phyloP scores from a whole-genome alignment of 2,797 vertebrate genomes.

The Hipposideros larvatus region DNA sequence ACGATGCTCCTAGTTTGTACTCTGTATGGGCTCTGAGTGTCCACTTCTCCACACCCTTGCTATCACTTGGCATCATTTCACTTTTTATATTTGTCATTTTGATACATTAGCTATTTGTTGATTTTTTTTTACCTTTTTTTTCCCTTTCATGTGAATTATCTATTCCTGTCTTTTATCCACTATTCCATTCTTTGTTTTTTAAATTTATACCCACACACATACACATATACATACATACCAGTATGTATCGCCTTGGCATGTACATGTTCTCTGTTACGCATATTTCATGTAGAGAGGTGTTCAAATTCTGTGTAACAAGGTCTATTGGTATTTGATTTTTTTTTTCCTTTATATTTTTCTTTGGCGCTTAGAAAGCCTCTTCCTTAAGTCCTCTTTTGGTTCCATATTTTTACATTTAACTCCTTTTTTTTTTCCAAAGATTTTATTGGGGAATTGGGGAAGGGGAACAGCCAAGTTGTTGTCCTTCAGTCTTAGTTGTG shows the following conservation, averaged over 20 bases:
- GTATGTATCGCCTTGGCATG: neutral
- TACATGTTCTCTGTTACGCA: neutral
- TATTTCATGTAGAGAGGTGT: neutral
- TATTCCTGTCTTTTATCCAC: neutral
- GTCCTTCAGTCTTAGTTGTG: too few relatives aligned
- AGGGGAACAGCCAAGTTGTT: too few relatives aligned
- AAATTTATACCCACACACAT: neutral
- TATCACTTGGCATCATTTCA: neutral
- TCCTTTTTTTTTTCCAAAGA: neutral
- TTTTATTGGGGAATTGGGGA: neutral
- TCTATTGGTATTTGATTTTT: neutral
- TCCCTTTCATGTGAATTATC: neutral
- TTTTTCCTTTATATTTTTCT: neutral
- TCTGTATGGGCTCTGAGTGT: accelerated
- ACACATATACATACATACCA: neutral
- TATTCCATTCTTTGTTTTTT: neutral
- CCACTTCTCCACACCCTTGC: neutral
- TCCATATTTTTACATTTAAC: neutral
- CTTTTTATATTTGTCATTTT: neutral
- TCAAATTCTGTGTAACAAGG: neutral
- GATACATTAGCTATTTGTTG: neutral
- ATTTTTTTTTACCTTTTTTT: neutral
- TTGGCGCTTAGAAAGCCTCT: neutral
- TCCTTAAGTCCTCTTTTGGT: neutral
- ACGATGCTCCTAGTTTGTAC: accelerated